Conservation (phyloP, 2,888 invertebrate species). For the Macrophya alboannulata region DNA sequence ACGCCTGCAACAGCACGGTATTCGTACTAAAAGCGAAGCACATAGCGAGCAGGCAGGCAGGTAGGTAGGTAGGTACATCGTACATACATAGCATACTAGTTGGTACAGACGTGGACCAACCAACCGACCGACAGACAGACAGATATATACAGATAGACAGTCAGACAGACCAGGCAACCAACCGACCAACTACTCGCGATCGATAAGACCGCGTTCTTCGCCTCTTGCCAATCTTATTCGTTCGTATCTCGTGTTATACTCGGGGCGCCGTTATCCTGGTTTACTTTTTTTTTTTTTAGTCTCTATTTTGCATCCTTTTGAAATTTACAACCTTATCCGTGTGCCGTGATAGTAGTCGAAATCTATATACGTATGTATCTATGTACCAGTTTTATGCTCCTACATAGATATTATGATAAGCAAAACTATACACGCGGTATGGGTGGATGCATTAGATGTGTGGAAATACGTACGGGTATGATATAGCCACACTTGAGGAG, state of each 20-base stretch:
- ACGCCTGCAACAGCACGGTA: neutral
- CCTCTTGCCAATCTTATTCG: constrained; percentile 54
- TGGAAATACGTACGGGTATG: neutral
- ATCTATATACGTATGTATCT: neutral
- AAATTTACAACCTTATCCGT: constrained; percentile 29
- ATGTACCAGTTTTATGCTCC: neutral
- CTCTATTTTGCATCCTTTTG: constrained; percentile 9
- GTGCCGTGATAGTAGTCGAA: neutral
- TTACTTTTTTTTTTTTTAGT: neutral
- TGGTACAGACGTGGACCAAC: constrained; percentile 47
- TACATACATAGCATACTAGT: constrained; percentile 9
- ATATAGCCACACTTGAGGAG: too few relatives aligned
- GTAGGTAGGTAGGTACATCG: neutral
- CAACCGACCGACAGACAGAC: constrained; percentile 35
- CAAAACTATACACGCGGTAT: neutral
- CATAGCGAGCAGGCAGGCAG: constrained; percentile 10
- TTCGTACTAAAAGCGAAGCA: constrained; percentile 22
- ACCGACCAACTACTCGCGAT: constrained; percentile 54
- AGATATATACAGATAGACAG: constrained; percentile 9
- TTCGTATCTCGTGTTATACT: constrained; percentile 39
- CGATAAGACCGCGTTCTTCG: constrained; percentile 57
- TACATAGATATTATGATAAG: neutral
- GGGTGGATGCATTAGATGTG: neutral
- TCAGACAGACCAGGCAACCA: constrained; percentile 25
- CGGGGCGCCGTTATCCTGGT: neutral